Evolutionary conservation across 2,113 vertebrate species (phyloP), one percentile per base, ranked within the genome.

Genomic region (Leucopsar rothschildi): DNA sequence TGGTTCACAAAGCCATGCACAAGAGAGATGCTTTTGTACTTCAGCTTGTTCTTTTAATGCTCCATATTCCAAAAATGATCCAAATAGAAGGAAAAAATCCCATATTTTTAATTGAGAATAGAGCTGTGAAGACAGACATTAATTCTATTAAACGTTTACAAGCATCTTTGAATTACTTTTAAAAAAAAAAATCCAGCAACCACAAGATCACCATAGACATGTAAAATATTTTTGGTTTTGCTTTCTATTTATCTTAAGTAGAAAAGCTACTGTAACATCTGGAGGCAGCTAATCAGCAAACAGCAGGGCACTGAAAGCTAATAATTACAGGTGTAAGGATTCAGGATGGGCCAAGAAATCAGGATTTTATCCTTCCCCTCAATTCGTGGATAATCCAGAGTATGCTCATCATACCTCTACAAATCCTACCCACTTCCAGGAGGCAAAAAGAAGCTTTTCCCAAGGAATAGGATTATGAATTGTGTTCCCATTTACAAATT

Each of bases 1-100:
- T 80, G 92, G 61, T 59, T 92, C 94, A 80, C 87, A 59, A 56
- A 76, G 35, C 60, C 63, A 24, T 69, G 75, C 94, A 65, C 23
- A 87, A 96, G 79, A 95, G 81, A 93, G 69, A 95, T 87, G 81
- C 12, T 88, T 92, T 49, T 90, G 76, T 84, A 72, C 71, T 91
- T 86, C 79, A 72, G 8, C 44, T 94, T 96, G 87, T 94, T 77
- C 84, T 88, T 95, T 87, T 92, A 92, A 45, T 71, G 70, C 28
- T 89, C 78, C 42, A 24, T 28, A 70, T 59, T 66, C 56, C 64
- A 71, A 40, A 84, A 93, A 35, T 73, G 69, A 85, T 55, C 77
- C 90, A 83, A 55, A 60, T 68, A 29, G 69, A 40, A 66, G n/a
- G 50, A 56, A 87, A 92, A 92, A 79, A 4, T 0, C 0, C 0